A percentile compares a stretch with the other conserved stretches of the same genome.
Conservation (phyloP, 2,113 vertebrate genomes). For the Rhinolophus sinicus region DNA sequence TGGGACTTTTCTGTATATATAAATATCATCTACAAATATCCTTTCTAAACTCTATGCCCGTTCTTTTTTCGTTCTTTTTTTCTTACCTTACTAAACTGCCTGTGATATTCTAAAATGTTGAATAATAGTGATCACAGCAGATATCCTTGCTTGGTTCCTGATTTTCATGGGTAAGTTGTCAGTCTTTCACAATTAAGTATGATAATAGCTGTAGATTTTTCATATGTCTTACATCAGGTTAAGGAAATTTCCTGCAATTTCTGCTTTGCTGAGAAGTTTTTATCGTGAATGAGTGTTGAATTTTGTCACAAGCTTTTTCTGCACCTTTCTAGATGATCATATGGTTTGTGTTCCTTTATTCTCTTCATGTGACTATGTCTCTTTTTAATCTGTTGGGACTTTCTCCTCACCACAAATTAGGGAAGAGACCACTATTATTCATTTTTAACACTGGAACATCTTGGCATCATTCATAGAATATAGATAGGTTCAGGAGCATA, state of each 20-base stretch:
- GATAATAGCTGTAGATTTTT: not conserved
- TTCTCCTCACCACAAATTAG: not conserved
- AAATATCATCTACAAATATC: not conserved
- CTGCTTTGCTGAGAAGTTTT: not conserved
- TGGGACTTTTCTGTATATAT: not conserved
- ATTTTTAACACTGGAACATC: not conserved
- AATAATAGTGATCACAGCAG: not conserved
- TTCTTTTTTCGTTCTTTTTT: fast-evolving
- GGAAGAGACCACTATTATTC: not conserved
- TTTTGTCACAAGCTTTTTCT: constrained; percentile 1
- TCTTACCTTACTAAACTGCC: not conserved
- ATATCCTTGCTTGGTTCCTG: not conserved
- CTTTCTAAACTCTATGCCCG: not conserved
- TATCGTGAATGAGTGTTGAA: not conserved
- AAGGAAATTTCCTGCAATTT: not conserved
- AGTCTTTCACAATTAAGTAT: not conserved
- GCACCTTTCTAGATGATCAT: not conserved
- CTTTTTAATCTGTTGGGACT: not conserved
- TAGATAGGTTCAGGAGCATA: not conserved
- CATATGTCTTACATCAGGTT: not conserved
- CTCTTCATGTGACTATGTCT: not conserved
- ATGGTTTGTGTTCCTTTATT: constrained; percentile 25
- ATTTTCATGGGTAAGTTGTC: not conserved
- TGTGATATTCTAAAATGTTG: not conserved
- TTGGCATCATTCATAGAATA: not conserved